These are phyloP conservation scores for Numenius phaeopus DNA, from an alignment of 2,797 vertebrate genomes.

Conservation along the genomic window DNA sequence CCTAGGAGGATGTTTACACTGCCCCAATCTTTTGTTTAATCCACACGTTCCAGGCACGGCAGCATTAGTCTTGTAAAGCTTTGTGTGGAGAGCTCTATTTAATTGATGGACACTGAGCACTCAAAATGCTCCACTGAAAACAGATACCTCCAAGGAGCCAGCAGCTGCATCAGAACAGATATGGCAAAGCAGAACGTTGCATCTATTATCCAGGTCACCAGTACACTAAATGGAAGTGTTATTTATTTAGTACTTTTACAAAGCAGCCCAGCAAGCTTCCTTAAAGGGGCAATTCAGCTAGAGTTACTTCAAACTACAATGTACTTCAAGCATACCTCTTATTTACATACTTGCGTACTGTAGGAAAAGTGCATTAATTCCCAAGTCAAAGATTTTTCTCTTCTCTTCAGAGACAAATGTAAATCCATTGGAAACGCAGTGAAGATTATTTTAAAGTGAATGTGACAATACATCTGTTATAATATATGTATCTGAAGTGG, in stretches of 20 bases:
- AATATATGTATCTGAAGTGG: neutral
- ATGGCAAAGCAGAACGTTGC: slow-evolving; percentile 18
- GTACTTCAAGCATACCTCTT: neutral
- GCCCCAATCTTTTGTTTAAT: slow-evolving; percentile 70
- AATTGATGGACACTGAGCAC: slow-evolving; percentile 53
- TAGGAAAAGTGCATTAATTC: neutral
- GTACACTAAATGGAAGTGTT: slow-evolving; percentile 49
- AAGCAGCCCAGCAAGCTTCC: slow-evolving; percentile 24
- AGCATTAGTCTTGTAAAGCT: slow-evolving; percentile 62
- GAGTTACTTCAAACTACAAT: neutral
- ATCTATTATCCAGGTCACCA: slow-evolving; percentile 58
- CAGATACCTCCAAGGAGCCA: slow-evolving; percentile 55
- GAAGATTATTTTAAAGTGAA: neutral
- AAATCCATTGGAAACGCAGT: neutral
- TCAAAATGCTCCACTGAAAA: slow-evolving; percentile 58
- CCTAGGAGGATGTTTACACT: slow-evolving; percentile 70
- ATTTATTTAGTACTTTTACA: slow-evolving; percentile 50
- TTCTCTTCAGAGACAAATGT: neutral
- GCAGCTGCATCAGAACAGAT: slow-evolving; percentile 59
- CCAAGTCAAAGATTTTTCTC: neutral
- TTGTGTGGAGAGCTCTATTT: slow-evolving; percentile 62
- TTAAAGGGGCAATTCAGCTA: slow-evolving; percentile 21
- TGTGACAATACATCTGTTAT: neutral
- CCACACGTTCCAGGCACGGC: slow-evolving; percentile 37
- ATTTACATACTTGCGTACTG: neutral